These are phyloP conservation scores for Dendrophyllia cribrosa DNA, from an alignment of 64 coral and sea anemone species.

Conservation along the genomic window DNA sequence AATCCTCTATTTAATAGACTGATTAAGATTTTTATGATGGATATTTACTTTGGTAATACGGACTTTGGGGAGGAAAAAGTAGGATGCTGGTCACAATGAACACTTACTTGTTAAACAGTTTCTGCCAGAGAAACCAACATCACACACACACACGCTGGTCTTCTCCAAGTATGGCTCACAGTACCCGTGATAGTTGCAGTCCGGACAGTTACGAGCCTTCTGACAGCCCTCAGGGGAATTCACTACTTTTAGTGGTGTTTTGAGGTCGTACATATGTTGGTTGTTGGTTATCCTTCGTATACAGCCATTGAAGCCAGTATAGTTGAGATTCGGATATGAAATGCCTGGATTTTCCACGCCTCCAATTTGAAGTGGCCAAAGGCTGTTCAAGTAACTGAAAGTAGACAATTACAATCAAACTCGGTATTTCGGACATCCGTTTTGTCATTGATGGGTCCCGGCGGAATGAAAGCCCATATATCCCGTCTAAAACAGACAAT, in stretches of 20 bases:
- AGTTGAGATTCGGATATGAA: constrained; percentile 66
- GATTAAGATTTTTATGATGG: too few species aligned
- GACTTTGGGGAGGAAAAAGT: not conserved
- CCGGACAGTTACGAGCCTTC: constrained; percentile 28
- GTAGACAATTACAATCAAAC: not conserved
- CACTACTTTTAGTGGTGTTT: constrained; percentile 60
- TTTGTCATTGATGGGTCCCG: not conserved
- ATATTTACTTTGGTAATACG: too few species aligned
- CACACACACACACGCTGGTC: constrained; percentile 73
- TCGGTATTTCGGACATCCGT: not conserved
- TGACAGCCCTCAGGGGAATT: constrained; percentile 72
- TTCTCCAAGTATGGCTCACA: constrained; percentile 73
- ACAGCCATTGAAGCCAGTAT: constrained; percentile 79
- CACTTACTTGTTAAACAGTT: constrained; percentile 71
- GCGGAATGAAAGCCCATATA: too few species aligned
- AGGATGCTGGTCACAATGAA: not conserved
- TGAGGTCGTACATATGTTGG: constrained; percentile 83
- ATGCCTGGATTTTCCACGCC: constrained; percentile 69
- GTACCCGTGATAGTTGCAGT: constrained; percentile 80
- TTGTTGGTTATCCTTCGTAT: constrained; percentile 86
- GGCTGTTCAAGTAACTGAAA: constrained; percentile 84
- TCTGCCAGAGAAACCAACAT: constrained; percentile 77
- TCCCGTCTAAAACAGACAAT: too few species aligned
- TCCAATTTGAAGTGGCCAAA: constrained; percentile 87
- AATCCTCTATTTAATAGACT: too few species aligned